Conservation (phyloP, 2,797 vertebrate genomes). For the Diglossa cyanea region DNA sequence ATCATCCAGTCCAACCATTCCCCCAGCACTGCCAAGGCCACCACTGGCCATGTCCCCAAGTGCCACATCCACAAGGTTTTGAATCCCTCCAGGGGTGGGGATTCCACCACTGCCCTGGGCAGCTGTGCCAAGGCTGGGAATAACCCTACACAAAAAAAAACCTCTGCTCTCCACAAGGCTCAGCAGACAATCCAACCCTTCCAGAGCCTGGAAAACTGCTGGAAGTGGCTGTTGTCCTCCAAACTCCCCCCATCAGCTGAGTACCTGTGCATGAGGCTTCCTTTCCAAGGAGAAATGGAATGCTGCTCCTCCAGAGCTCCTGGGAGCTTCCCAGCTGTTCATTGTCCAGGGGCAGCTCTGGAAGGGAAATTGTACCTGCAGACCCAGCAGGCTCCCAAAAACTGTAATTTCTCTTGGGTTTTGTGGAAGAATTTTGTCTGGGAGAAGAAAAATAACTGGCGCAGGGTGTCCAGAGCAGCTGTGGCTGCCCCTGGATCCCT, state of each 20-base stretch:
- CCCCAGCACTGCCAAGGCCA: neutral
- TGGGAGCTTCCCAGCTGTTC: neutral
- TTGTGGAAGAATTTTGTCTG: neutral
- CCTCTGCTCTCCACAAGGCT: rapidly evolving
- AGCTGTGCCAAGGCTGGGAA: neutral
- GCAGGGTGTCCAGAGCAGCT: rapidly evolving
- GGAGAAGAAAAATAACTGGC: neutral
- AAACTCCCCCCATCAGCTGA: neutral
- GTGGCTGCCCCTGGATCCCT: neutral
- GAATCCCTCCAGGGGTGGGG: neutral
- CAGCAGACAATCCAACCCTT: neutral
- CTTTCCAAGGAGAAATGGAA: neutral
- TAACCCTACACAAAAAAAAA: neutral
- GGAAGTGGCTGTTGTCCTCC: neutral
- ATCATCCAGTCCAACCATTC: rapidly evolving
- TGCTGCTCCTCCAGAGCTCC: neutral
- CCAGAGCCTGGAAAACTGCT: neutral
- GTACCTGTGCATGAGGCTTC: neutral
- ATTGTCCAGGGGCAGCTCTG: neutral
- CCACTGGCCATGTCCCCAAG: neutral
- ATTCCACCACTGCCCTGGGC: neutral
- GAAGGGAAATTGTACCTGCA: neutral
- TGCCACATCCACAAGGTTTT: neutral
- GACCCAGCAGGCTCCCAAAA: neutral
- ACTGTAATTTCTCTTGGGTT: rapidly evolving